Evolutionary conservation across 53 echinoderm and acorn worm genomes (phyloP), one percentile per base, ranked within the genome.

Genomic region (Astropecten irregularis): DNA sequence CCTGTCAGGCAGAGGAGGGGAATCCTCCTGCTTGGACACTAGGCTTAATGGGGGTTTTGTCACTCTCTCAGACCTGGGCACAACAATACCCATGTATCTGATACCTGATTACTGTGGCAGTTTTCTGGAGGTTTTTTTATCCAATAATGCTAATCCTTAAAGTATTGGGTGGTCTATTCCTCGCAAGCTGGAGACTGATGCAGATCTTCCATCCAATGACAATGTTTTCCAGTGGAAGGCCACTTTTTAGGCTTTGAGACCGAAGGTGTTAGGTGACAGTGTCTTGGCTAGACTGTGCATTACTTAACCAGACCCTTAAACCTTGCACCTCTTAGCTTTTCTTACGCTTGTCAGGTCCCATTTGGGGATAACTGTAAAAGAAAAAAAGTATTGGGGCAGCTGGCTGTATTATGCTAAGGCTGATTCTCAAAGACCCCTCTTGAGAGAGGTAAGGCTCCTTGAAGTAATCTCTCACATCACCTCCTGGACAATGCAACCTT

Each of bases 321-420:
- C 16, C 36, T 34, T 73, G 49, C 33, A 49, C 31, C 71, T 49
- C 50, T 49, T 13, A 49, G 29, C 71, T 49, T 71, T 71, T 71
- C 33, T 71, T 71, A 71, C 51, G 50, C 71, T 71, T 71, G 71
- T 71, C 71, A 71, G 30, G 13, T 51, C 51, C 71, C 71, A 49
- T 71, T 71, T 71, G 49, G 51, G 71, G 71, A 71, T 71, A 71
- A 71, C 71, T 71, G 71, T 71, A 49, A 58, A n/a, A n/a, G n/a
- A n/a, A n/a, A n/a, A n/a, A 58, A 58, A 30, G 71, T 49, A 71
- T 29, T 49, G 49, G 71, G 23, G 53, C 73, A 53, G 73, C 51
- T 73, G 73, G 71, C n/a, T 47, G 48, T 50, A 71, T 64, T 49
- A 42, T 71, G 27, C 50, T 51, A 47, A 32, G 49, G 34, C 14